Evolutionary conservation across 1,140 invertebrate species (phyloP).

Genomic region (Papilio helenus): DNA sequence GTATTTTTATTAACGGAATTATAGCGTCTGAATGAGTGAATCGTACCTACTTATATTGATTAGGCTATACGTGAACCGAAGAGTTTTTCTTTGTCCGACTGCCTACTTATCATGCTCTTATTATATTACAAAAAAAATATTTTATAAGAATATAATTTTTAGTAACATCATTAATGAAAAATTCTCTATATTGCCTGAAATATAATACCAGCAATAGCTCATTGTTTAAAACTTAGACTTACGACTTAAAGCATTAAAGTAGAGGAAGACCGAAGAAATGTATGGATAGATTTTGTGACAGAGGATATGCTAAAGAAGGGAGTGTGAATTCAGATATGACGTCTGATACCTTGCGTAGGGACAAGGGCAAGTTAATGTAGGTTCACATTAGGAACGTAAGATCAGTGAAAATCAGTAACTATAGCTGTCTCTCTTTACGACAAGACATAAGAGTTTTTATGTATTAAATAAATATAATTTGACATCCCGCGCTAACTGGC

Average conservation of each 20-base stretch:
- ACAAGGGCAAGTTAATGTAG: too few species aligned
- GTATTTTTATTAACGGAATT: constrained; percentile 82
- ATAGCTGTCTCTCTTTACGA: not conserved
- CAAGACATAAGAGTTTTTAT: constrained; percentile 1
- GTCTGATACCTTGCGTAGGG: too few species aligned
- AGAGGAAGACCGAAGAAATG: too few species aligned
- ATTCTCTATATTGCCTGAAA: not conserved
- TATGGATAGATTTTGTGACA: too few species aligned
- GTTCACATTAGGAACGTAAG: not conserved
- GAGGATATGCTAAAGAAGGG: too few species aligned
- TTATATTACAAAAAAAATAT: constrained; percentile 13
- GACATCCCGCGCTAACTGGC: not conserved
- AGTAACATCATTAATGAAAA: not conserved
- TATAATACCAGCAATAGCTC: not conserved
- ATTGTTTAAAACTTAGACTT: not conserved
- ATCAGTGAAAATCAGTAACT: not conserved
- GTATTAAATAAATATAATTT: constrained; percentile 12
- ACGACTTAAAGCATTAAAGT: not conserved
- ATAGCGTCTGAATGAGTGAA: constrained; percentile 74
- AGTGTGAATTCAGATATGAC: too few species aligned
- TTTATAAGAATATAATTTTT: not conserved
- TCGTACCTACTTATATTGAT: constrained; percentile 77
- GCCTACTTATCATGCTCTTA: not conserved
- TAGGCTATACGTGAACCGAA: constrained; percentile 50
- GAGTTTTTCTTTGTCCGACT: constrained; percentile 32